Evolutionary conservation across 2,888 invertebrate species (phyloP), one percentile per base, ranked within the genome.

Genomic region (Eupithecia vulgata): DNA sequence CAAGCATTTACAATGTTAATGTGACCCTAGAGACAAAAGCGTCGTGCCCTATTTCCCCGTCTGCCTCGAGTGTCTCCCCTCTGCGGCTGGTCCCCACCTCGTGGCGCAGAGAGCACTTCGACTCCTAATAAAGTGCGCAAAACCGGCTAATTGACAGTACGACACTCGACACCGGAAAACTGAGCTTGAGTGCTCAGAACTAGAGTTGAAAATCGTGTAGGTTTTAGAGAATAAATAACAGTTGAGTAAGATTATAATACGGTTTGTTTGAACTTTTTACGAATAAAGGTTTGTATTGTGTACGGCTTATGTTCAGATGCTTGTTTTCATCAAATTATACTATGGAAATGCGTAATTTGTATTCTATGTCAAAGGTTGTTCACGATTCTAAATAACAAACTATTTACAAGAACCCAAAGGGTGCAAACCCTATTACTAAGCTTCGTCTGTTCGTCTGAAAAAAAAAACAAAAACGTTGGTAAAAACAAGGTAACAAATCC

Each of bases 401-500:
- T 1, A 30, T 30, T 30, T 30, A 30, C 30, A 30, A n/a, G n/a
- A n/a, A n/a, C 30, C 30, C 30, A 30, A 30, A 30, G 30, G 4
- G 30, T 30, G 30, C 1, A 30, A 30, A 30, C 30, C 30, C 30
- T 30, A 30, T 30, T 1, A 30, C 30, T 30, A 30, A 30, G 4
- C 30, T 30, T 30, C 30, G 30, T 30, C 30, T 30, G 30, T 30
- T 30, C 30, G 30, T 30, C 30, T 30, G 30, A 30, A 30, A 30
- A 34, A 61, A 61, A 34, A 61, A 61, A 34, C 17, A 17, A 61
- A 34, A 30, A 61, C 34, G 13, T 61, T 61, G 1, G 34, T 61
- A 34, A 61, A 59, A 61, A 61, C 61, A 61, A 30, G 61, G 61
- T 17, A 17, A 61, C 61, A 34, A 61, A 61, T 61, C 34, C 34